Base-by-base conservation (phyloP, 2,888 invertebrate genomes). In the Idaea biselata region DNA sequence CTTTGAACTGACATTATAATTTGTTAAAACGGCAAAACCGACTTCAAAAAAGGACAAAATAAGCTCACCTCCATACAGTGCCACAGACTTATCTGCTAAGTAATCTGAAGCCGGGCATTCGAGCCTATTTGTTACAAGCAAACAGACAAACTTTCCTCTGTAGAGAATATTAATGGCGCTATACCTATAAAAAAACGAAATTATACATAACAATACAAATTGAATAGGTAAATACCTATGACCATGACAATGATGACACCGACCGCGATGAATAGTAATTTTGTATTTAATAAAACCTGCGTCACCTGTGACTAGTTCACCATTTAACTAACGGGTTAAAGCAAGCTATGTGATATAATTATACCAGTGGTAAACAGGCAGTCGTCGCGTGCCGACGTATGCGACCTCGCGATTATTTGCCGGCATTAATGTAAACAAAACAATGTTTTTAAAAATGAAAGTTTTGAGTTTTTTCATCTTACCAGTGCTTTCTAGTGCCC, bases 371-470 rank as follows among this genome's bases (percentile, higher is more conserved):
- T 14, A 44, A 14, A 44, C 14, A 14, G 11, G 8, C 11, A 8
- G 44, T 44, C 8, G 44, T 14, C 44, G 44, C 44, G 44, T 14
- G 11, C 11, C 8, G 44, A 44, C 44, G 44, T 8, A n/a, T n/a
- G 11, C 11, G 44, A 44, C 44, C 44, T 44, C 44, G 44, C 7
- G 44, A 11, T n/a, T 14, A 11, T 14, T 44, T 44, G 44, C 44
- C 44, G 44, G 44, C 44, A 14, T 44, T 2, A 8, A 44, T 11
- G 44, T 44, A 44, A 44, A 44, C 44, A 44, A 44, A 44, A 44
- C 44, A 44, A 44, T 44, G 44, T 44, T 44, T 44, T 44, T 44
- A 44, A 44, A 44, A 44, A 44, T 44, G 44, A 44, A 44, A 44
- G 44, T 44, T 7, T 44, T 44, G 14, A 14, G 14, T 44, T 44